These are phyloP conservation scores for Intellagama lesueurii DNA, from an alignment of 2,797 vertebrate genomes.

Conservation along the genomic window DNA sequence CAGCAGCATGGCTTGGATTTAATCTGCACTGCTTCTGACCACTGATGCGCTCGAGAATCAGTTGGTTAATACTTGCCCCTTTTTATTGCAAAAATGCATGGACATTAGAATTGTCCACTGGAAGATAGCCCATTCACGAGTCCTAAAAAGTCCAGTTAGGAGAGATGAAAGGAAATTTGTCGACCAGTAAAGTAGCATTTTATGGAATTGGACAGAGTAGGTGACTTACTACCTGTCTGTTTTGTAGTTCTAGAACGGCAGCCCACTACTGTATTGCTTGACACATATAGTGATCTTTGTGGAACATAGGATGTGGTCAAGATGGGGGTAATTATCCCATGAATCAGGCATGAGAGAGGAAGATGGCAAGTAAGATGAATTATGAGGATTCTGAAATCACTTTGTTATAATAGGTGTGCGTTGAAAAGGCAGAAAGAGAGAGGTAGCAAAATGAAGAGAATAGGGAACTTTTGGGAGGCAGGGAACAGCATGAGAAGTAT, in stretches of 20 bases:
- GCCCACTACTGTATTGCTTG: not conserved
- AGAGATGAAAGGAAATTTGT: not conserved
- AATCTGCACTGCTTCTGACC: not conserved
- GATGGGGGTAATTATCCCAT: not conserved
- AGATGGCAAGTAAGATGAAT: not conserved
- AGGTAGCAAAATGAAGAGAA: not conserved
- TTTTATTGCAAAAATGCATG: not conserved
- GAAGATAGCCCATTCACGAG: not conserved
- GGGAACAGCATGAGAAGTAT: not conserved
- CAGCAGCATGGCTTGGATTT: slow-evolving; percentile 4
- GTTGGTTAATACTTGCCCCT: not conserved
- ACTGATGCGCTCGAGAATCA: not conserved
- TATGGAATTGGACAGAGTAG: not conserved
- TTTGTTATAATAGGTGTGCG: not conserved
- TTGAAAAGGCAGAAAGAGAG: not conserved
- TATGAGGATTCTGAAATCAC: not conserved
- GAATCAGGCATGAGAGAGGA: not conserved
- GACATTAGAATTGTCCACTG: not conserved
- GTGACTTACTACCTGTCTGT: not conserved
- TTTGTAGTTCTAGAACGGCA: not conserved
- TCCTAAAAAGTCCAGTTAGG: not conserved
- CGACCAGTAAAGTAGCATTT: not conserved
- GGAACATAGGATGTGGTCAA: not conserved
- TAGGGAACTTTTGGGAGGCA: not conserved
- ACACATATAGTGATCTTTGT: not conserved